Conservation (phyloP, 2,888 invertebrate genomes). For the Melangyna quadrimaculata region DNA sequence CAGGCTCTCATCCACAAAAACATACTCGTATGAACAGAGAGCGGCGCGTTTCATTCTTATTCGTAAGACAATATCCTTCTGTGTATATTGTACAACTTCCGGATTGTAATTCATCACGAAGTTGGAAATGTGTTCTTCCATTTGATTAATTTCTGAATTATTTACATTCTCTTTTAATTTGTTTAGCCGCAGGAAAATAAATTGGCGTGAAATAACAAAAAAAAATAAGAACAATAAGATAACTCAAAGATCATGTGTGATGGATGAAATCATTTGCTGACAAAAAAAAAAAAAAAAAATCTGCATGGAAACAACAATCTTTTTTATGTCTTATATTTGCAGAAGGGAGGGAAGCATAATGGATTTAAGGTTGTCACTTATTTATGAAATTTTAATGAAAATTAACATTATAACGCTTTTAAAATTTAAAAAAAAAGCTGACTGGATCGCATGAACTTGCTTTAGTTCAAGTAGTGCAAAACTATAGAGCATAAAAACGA, state of each 20-base stretch:
- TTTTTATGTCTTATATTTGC: too few relatives aligned
- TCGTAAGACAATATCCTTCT: conserved; percentile 5
- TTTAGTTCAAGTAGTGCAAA: too few relatives aligned
- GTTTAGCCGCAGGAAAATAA: conserved; percentile 7
- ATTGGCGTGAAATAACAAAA: neutral
- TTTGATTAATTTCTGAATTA: conserved; percentile 53
- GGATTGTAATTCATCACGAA: conserved; percentile 52
- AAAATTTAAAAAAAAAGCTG: too few relatives aligned
- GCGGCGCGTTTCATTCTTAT: neutral
- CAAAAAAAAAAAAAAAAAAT: neutral
- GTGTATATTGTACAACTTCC: neutral
- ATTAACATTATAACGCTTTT: too few relatives aligned
- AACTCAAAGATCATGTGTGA: neutral
- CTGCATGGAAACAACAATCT: neutral
- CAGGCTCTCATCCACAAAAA: too few relatives aligned
- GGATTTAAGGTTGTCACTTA: too few relatives aligned
- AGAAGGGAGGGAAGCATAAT: too few relatives aligned
- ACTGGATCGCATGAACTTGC: too few relatives aligned
- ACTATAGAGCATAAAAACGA: too few relatives aligned
- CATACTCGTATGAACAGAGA: too few relatives aligned
- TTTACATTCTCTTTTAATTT: conserved; percentile 26
- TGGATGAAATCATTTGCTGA: neutral
- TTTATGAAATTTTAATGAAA: too few relatives aligned
- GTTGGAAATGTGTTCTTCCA: conserved; percentile 39
- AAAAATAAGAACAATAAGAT: neutral